phyloP scores from a whole-genome alignment of 2,888 invertebrate genomes.

The Achlya flavicornis region DNA sequence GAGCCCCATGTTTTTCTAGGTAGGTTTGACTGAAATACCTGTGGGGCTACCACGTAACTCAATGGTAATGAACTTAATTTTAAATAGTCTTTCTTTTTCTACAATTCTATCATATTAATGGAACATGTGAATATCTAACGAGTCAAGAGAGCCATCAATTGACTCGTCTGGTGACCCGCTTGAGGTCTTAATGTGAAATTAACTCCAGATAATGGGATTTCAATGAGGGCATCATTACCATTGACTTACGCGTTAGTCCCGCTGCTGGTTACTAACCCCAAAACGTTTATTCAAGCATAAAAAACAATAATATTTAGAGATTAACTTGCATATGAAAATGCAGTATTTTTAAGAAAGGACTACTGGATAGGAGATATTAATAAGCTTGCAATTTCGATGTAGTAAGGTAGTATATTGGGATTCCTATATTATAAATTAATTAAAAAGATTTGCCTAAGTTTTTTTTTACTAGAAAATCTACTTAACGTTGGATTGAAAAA shows the following conservation, averaged over 20 bases:
- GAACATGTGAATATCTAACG: too few relatives aligned
- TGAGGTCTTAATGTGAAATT: too few relatives aligned
- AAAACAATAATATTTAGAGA: background rate
- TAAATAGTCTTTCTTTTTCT: too few relatives aligned
- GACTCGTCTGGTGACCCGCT: too few relatives aligned
- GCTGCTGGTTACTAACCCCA: too few relatives aligned
- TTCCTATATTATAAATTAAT: constrained; percentile 12
- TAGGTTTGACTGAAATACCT: background rate
- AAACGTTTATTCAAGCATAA: background rate
- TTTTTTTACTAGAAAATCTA: constrained; percentile 15
- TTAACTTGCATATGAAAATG: background rate
- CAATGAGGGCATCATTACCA: too few relatives aligned
- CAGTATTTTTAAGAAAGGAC: background rate
- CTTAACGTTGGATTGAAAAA: background rate
- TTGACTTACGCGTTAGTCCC: too few relatives aligned
- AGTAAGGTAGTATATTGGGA: constrained; percentile 2
- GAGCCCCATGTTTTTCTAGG: background rate
- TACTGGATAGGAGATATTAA: background rate
- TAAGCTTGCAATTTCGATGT: constrained; percentile 17
- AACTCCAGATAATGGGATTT: too few relatives aligned
- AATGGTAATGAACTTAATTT: too few relatives aligned
- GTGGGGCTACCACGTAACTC: too few relatives aligned
- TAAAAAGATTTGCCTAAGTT: background rate
- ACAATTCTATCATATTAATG: too few relatives aligned
- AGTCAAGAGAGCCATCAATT: too few relatives aligned